phyloP scores from a whole-genome alignment of 2,888 invertebrate genomes.

The Pinctada fucata region DNA sequence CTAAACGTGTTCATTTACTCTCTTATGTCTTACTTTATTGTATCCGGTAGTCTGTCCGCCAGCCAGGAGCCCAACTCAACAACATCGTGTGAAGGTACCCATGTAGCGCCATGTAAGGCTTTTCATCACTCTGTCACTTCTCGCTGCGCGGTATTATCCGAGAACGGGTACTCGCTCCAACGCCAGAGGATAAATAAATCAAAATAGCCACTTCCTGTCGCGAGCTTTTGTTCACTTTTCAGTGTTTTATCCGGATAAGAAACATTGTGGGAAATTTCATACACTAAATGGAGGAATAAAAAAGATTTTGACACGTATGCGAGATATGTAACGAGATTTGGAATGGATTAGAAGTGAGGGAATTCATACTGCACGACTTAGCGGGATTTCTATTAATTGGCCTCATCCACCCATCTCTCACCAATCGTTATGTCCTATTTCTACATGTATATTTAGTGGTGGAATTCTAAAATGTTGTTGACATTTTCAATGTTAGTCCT shows the following conservation, averaged over 20 bases:
- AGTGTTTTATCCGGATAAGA: neutral
- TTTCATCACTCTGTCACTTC: neutral
- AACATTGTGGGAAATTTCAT: neutral
- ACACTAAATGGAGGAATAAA: neutral
- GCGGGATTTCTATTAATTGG: too few species aligned
- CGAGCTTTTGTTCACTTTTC: neutral
- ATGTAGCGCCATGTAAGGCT: neutral
- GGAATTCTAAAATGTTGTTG: too few species aligned
- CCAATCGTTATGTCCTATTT: too few species aligned
- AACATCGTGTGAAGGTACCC: neutral
- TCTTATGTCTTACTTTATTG: neutral
- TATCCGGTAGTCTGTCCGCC: neutral
- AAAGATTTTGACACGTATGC: neutral
- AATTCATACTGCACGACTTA: neutral
- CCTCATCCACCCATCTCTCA: too few species aligned
- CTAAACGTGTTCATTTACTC: neutral
- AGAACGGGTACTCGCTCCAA: neutral
- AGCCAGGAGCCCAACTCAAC: neutral
- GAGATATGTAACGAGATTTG: neutral
- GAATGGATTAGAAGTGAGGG: neutral
- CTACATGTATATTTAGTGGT: too few species aligned
- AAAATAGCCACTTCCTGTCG: neutral
- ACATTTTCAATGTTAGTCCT: too few species aligned
- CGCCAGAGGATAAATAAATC: neutral
- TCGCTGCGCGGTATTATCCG: neutral